Base-by-base conservation (phyloP, 1,140 invertebrate genomes). In the Drosophila truncata region DNA sequence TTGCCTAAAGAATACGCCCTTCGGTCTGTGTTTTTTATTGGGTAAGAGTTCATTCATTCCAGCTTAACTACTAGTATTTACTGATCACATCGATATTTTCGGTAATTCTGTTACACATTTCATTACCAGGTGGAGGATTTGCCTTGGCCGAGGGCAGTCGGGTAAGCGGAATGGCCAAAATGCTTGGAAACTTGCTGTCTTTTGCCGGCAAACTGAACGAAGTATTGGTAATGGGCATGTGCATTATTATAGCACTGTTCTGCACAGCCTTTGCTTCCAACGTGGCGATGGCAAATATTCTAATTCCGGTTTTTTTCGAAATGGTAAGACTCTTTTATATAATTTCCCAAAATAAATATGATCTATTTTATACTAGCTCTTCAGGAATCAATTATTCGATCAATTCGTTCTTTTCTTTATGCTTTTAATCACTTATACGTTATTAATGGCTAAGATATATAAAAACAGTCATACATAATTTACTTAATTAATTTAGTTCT, bases 191-290 rank as follows among this genome's bases (percentile, higher is more conserved):
- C 0, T 94, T 95, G 4, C 91, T 97, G 6, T 91, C 87, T 18
- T 94, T 94, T 0, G 92, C 96, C 0, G 60, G 93, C 3, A 77
- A 84, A 0, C 81, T 95, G 4, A 94, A 94, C 0, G 87, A 91
- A 0, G 61, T 92, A 2, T 9, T 94, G 2, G 94, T 95, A 25
- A 91, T 96, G 49, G 82, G 94, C 2, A 87, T 95, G 33, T 93
- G 95, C 20, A 93, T 93, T 25, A 69, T 92, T 0, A 91, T 93
- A 80, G 82, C 94, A 62, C 71, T 94, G 57, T 47, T 95, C 52
- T 92, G 97, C 44, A 98, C 97, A 0, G 96, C 97, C 92, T 96
- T 98, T 78, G 96, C 96, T 0, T 96, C 96, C 11, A 98, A 98
- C 90, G 95, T 97, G 0, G 97, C 97, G 20, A 95, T 97, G 96